phyloP scores from a whole-genome alignment of 1,140 invertebrate genomes.

The Elysia chlorotica region DNA sequence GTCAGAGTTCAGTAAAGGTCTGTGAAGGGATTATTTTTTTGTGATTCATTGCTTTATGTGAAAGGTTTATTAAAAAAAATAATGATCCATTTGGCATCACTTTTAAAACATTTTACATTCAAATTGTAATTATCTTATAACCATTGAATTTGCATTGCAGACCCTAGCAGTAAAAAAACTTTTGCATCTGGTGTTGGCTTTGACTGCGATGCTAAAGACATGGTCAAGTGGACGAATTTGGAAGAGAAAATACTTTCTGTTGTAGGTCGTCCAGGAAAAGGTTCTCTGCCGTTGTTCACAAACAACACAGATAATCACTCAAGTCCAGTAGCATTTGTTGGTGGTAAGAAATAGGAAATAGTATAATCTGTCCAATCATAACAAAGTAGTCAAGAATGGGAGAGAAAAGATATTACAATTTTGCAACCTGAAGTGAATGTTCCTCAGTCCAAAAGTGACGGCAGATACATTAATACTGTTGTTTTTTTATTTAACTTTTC shows the following conservation, averaged over 20 bases:
- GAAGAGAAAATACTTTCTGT: slow-evolving; percentile 6
- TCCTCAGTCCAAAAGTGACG: neutral
- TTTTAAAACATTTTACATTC: too few species aligned
- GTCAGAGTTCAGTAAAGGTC: too few species aligned
- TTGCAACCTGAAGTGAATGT: too few species aligned
- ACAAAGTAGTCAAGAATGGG: too few species aligned
- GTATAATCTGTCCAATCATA: too few species aligned
- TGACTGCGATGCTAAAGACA: slow-evolving; percentile 4
- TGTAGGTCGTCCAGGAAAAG: slow-evolving; percentile 66
- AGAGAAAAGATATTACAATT: too few species aligned
- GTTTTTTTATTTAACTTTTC: neutral
- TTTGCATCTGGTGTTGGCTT: slow-evolving; percentile 8
- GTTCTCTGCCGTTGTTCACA: slow-evolving; percentile 73
- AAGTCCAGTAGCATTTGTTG: slow-evolving; percentile 74
- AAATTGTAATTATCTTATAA: too few species aligned
- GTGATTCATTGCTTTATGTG: too few species aligned
- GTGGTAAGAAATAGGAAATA: slow-evolving; percentile 66
- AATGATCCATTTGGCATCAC: too few species aligned
- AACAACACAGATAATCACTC: slow-evolving; percentile 69
- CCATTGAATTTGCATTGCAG: too few species aligned
- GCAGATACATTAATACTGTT: neutral
- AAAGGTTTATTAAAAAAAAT: too few species aligned
- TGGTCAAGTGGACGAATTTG: neutral
- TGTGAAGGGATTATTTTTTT: too few species aligned
- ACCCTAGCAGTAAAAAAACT: neutral